These are phyloP conservation scores for Thereva nobilitata DNA, from an alignment of 2,888 invertebrate genomes.

Conservation along the genomic window DNA sequence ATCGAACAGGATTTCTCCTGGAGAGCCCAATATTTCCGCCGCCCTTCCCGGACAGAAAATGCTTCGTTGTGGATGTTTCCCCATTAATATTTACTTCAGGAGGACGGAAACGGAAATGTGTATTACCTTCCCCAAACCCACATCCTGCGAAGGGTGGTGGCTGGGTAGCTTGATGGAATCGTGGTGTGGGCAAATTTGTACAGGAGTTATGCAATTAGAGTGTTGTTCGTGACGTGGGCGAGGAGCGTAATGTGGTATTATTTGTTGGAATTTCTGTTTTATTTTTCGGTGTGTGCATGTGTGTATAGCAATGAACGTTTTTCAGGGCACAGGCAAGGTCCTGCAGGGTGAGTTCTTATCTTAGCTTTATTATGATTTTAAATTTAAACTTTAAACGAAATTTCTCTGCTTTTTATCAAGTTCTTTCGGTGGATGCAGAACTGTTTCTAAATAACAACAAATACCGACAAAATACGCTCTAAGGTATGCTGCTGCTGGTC, in stretches of 20 bases:
- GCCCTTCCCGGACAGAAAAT: not conserved
- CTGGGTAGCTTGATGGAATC: conserved; percentile 6
- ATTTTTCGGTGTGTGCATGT: not conserved
- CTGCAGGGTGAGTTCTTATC: too few species aligned
- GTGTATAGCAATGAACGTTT: too few species aligned
- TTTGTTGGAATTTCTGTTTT: not conserved
- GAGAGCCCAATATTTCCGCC: not conserved
- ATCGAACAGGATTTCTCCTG: not conserved
- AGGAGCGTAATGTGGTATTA: too few species aligned
- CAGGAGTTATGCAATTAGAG: conserved; percentile 37
- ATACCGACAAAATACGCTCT: too few species aligned
- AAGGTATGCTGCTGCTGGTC: too few species aligned
- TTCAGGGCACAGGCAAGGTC: too few species aligned
- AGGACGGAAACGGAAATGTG: conserved; percentile 37
- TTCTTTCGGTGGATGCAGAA: too few species aligned
- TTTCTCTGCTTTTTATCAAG: too few species aligned
- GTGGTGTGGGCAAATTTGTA: conserved; percentile 19
- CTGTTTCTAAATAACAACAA: too few species aligned
- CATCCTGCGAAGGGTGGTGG: not conserved
- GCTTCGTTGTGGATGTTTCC: conserved; percentile 1
- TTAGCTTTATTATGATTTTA: too few species aligned
- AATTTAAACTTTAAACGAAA: too few species aligned
- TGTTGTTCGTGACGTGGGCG: too few species aligned
- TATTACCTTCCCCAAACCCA: conserved; percentile 10
- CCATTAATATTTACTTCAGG: not conserved